These are phyloP conservation scores for Tachysurus vachellii DNA, from an alignment of 2,113 vertebrate species.

Conservation along the genomic window DNA sequence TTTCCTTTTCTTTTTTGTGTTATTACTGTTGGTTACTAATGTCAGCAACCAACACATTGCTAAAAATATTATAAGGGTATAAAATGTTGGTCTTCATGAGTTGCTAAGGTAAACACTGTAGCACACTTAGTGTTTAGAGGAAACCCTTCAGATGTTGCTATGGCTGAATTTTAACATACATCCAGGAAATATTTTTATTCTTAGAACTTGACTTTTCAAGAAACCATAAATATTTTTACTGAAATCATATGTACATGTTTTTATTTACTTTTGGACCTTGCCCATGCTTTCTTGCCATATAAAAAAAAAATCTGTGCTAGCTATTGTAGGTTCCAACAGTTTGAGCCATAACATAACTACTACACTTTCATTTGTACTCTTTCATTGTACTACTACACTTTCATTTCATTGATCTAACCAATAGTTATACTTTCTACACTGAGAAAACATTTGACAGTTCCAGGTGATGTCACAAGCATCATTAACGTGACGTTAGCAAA, in stretches of 20 bases:
- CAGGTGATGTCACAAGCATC: slow-evolving; percentile 23
- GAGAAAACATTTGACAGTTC: not conserved
- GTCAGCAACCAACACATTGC: no score
- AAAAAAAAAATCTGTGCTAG: not conserved
- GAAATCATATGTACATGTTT: not conserved
- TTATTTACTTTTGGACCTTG: not conserved
- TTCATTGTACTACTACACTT: no score
- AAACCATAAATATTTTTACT: not conserved
- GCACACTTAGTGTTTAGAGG: no score
- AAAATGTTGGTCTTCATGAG: no score
- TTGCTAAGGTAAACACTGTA: no score
- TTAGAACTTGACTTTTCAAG: not conserved
- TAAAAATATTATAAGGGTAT: no score
- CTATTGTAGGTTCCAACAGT: not conserved
- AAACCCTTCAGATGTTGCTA: not conserved
- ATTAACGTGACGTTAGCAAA: slow-evolving; percentile 63
- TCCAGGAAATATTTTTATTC: not conserved
- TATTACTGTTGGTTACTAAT: no score
- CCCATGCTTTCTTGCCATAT: not conserved
- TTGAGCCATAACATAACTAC: not conserved
- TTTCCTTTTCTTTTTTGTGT: no score
- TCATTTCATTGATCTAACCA: not conserved
- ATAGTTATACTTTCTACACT: not conserved
- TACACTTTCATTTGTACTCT: not conserved
- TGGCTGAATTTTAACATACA: not conserved